Evolutionary conservation across 2,888 invertebrate genomes (phyloP), one percentile per base, ranked within the genome.

Genomic region (Cartodere bifasciata): DNA sequence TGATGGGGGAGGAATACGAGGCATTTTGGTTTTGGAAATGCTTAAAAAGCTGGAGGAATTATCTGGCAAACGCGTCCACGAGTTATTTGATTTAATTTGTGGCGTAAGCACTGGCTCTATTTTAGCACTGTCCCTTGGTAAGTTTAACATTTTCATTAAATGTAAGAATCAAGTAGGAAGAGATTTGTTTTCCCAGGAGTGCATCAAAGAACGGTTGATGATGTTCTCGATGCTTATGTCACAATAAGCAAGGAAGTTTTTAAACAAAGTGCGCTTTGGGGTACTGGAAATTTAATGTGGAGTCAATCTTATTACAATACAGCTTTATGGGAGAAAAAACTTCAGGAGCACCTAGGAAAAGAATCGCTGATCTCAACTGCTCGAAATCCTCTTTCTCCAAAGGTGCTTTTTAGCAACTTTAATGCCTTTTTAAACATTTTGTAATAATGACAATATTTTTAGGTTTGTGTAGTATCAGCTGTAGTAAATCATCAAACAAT

Each of bases 1-100:
- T 43, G 91, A 91, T 62, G 91, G 91, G 2, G 91, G 91, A 25
- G 90, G 90, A 26, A 77, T 85, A 38, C 69, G 88, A 35, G 88
- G 88, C 11, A 65, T 91, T 37, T 67, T 87, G 38, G 82, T 86
- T 4, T 69, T 91, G 36, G 82, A 86, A 58, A 73, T 87, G 53
- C 59, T 91, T 42, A 70, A 75, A 27, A 75, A 76, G 43, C 56
- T 91, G 22, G 88, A 91, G 59, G 63, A 69, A 36, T 54, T 76
- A 10, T 77, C 80, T 1, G 76, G 76, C 1, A 64, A 65, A 36
- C 62, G 56, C 36, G 71, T 86, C 5, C 64, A 76, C 48, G 74
- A 87, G 46, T 61, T 87, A 55, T 92, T 92, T 62, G 91, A 92
- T 60, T 80, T 78, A 48, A 75, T 90, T 52, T 72, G 82, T 52